Percentiles rank a stretch among this genome's conserved stretches.
These are phyloP conservation scores for Eupeodes latifasciatus DNA, from an alignment of 2,888 invertebrate species.

Conservation along the genomic window DNA sequence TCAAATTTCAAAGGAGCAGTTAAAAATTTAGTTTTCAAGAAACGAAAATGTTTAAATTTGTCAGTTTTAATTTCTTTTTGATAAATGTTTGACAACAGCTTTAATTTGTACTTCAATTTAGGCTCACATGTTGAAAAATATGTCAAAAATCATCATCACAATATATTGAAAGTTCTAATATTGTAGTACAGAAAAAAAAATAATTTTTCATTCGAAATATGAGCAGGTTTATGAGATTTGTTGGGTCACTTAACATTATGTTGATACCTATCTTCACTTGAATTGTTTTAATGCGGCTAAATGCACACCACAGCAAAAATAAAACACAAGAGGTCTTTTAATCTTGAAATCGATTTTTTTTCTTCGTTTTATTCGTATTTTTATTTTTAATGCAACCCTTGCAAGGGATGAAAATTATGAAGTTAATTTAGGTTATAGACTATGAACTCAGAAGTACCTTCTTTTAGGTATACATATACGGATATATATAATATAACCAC, in stretches of 20 bases:
- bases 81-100: no score
- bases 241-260: slow-evolving; percentile 13
- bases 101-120: no score
- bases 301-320: slow-evolving; percentile 50
- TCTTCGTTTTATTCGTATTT: neutral
- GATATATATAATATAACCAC: neutral
- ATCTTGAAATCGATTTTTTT: slow-evolving; percentile 23
- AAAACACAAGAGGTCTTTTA: slow-evolving; percentile 36
- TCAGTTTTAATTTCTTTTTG: no score
- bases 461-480: neutral
- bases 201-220: neutral
- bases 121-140: no score
- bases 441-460: slow-evolving; percentile 21
- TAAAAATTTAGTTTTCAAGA: no score
- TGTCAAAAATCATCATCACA: no score
- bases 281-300: slow-evolving; percentile 51
- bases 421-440: slow-evolving; percentile 36
- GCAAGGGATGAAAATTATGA: slow-evolving; percentile 49
- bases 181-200: no score
- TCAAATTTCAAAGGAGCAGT: no score
- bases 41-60: no score
- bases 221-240: neutral
- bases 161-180: no score
- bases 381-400: neutral
- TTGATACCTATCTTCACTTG: slow-evolving; percentile 57